Percentiles rank a stretch among this genome's conserved stretches.
Conservation (phyloP, 1,140 invertebrate species). For the Pseudomyrmex pallidus region DNA sequence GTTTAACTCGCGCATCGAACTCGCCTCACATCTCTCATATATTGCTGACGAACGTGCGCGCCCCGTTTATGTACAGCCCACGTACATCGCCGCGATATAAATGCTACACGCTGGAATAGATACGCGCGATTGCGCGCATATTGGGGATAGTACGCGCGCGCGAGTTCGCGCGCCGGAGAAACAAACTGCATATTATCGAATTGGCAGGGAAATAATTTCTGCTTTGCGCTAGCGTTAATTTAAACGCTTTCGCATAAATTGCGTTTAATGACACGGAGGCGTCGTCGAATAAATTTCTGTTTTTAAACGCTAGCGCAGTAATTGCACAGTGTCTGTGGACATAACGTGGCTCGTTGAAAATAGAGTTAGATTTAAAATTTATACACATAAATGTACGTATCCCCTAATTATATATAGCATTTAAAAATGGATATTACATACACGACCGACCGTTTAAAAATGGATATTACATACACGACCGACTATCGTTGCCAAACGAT, state of each 20-base stretch:
- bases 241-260: constrained; percentile 1
- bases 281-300: constrained; percentile 3
- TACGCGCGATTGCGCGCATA: neutral
- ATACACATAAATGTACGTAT: neutral
- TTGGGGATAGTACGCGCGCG: neutral
- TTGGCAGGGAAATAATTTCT: constrained; percentile 27
- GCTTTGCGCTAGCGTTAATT: constrained; percentile 29
- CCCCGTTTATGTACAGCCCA: neutral
- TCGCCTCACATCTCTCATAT: neutral
- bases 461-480: too few relatives aligned
- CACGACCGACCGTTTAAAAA: too few relatives aligned
- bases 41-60: neutral
- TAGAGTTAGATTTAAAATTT: neutral
- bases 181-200: constrained; percentile 11
- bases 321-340: neutral
- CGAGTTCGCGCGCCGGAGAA: neutral
- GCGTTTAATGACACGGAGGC: constrained; percentile 16
- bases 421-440: too few relatives aligned
- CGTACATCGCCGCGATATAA: neutral
- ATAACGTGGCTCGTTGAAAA: too few relatives aligned
- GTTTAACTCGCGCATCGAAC: neutral
- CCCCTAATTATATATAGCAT: too few relatives aligned
- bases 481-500: neutral
- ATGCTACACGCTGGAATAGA: neutral
- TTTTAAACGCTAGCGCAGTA: constrained; percentile 5